Percentiles rank a stretch among this genome's conserved stretches.
Evolutionary conservation across 2,888 invertebrate genomes (phyloP).

Genomic region (Hydrotaea diabolus): DNA sequence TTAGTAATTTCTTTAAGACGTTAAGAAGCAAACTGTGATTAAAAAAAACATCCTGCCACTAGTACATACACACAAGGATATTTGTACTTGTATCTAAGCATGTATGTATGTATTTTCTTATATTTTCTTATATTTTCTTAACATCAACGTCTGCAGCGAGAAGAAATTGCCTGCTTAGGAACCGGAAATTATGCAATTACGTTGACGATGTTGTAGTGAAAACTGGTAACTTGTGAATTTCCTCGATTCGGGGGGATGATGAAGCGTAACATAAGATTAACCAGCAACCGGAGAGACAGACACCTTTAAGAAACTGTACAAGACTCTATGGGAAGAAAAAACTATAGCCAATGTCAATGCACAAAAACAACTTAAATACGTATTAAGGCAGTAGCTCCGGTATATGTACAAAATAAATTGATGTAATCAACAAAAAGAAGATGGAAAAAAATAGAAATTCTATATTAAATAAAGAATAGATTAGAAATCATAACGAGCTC

Average conservation of each 20-base stretch:
- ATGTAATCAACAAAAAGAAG: constrained; percentile 34
- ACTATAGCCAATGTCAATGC: background rate
- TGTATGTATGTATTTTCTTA: constrained; percentile 12
- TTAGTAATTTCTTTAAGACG: no score
- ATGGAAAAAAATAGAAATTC: no score
- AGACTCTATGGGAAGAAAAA: background rate
- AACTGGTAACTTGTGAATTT: constrained; percentile 68
- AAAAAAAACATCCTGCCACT: background rate
- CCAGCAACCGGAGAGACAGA: background rate
- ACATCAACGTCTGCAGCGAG: constrained; percentile 35
- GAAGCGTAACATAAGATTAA: constrained; percentile 21
- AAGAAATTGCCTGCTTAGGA: constrained; percentile 59
- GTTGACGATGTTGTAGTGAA: constrained; percentile 50
- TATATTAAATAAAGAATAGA: constrained; percentile 44
- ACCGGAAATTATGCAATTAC: constrained; percentile 70
- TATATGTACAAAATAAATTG: constrained; percentile 17
- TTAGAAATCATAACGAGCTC: constrained; percentile 18
- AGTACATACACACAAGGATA: background rate
- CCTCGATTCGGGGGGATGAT: constrained; percentile 40
- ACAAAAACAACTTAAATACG: background rate
- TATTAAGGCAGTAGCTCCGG: constrained; percentile 4
- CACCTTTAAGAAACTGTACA: constrained; percentile 8
- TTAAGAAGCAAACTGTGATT: background rate
- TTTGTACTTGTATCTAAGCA: no score
- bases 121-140: constrained; percentile 9